Base-by-base conservation (phyloP, 2,888 invertebrate genomes). In the Drosophila flavopinicola region DNA sequence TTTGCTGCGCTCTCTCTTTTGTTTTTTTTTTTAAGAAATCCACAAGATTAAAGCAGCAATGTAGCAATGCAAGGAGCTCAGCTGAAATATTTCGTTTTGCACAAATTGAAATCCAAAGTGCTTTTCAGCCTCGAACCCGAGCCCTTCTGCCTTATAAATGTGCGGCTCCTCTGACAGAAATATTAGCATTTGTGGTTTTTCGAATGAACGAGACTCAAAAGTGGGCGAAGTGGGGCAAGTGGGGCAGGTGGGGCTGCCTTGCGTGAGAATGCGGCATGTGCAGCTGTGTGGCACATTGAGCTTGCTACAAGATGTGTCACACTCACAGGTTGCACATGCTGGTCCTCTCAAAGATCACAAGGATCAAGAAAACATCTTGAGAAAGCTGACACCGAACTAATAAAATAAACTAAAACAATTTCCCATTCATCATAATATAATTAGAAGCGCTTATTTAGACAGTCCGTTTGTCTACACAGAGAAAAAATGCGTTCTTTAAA, bases 21-120 rank as follows among this genome's bases (percentile, higher is more conserved):
- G n/a, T n/a, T 25, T 38, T 35, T 38, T 11, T 53, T 75, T 63
- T 60, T 42, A 61, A 71, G 83, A 85, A 88, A 85, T 87, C 87
- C 83, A 45, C 38, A 78, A 87, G 88, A 88, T 88, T 85, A 85
- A 87, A 85, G 84, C 87, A 60, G 52, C 66, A 41, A 51, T 60
- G 67, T 37, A 45, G 59, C 66, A n/a, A n/a, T 54, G 53, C 42
- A 66, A 56, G 61, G 61, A 88, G 87, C 83, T 75, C 83, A 84
- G 83, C 88, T 84, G 88, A 88, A 84, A 88, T 84, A 84, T 87
- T 87, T 88, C 83, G 85, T 58, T 85, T 75, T 82, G 68, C 68
- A 78, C 88, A 85, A 85, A 85, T 85, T 85, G 84, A 85, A 85
- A 85, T 87, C 84, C 88, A 78, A 84, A 84, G 88, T 82, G 87